phyloP scores from a whole-genome alignment of 2,797 vertebrate species.

The Pseudotriccus pelzelni region DNA sequence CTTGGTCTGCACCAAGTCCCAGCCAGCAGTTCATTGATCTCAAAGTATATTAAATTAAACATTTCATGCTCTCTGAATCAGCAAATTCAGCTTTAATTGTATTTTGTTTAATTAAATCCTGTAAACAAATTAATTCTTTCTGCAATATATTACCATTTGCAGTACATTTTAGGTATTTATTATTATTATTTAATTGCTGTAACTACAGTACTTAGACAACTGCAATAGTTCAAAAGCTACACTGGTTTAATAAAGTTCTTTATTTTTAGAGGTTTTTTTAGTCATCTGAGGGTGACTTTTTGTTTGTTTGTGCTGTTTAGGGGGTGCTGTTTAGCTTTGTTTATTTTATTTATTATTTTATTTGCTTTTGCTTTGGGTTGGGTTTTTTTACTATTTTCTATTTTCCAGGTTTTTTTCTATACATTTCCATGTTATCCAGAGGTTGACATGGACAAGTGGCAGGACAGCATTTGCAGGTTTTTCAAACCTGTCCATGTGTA shows the following conservation, averaged over 20 bases:
- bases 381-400: not conserved
- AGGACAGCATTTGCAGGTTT: not conserved
- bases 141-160: constrained; percentile 8
- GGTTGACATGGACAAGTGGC: not conserved
- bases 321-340: not conserved
- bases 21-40: not conserved
- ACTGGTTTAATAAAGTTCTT: not conserved
- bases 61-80: constrained; percentile 7
- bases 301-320: not conserved
- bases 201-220: not conserved
- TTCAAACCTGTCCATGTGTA: not conserved
- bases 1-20: not conserved
- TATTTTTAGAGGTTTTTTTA: not conserved
- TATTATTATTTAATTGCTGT: not conserved
- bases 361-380: not conserved
- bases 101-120: constrained; percentile 35
- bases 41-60: constrained; percentile 3
- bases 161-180: not conserved
- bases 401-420: not conserved
- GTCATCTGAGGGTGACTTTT: accelerated
- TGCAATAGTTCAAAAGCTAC: not conserved
- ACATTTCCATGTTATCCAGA: not conserved
- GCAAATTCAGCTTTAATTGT: constrained; percentile 1
- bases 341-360: not conserved
- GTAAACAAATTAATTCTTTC: constrained; percentile 2